Evolutionary conservation across 2,113 vertebrate species (phyloP).

Genomic region (Hystrix brachyura): DNA sequence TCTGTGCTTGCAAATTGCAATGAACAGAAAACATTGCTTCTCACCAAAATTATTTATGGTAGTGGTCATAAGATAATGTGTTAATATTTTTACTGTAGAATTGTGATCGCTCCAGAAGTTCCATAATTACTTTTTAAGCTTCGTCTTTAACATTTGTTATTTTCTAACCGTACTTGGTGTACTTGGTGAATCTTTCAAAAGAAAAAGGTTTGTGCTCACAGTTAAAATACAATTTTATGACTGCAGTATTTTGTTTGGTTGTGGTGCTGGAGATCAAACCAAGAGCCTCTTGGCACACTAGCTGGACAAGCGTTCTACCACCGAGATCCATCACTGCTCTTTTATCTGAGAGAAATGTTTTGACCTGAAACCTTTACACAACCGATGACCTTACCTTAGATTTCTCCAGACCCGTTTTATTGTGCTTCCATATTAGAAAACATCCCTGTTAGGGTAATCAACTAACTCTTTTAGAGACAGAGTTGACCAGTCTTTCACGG

Average conservation of each 20-base stretch:
- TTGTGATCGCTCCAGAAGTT: not conserved
- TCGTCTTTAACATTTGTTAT: not conserved
- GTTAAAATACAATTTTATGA: not conserved
- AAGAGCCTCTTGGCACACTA: not conserved
- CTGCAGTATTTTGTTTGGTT: not conserved
- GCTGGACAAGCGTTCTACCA: not conserved
- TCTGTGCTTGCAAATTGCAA: not conserved
- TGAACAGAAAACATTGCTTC: not conserved
- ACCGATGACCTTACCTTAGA: not conserved
- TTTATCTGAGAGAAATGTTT: not conserved
- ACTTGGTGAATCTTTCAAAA: not conserved
- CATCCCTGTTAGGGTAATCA: not conserved
- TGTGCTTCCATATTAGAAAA: conserved; percentile 21
- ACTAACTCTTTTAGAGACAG: not conserved
- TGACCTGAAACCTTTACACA: not conserved
- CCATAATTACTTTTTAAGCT: not conserved
- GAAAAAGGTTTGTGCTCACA: not conserved
- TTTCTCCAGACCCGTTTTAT: not conserved
- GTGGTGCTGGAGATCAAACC: not conserved
- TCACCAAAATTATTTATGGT: not conserved
- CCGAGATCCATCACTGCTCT: not conserved
- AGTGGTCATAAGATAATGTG: not conserved
- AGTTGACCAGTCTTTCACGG: not conserved
- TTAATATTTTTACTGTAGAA: not conserved
- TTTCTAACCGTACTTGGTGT: not conserved